Base-by-base conservation (phyloP, 2,113 vertebrate species). In the Pedetes capensis region DNA sequence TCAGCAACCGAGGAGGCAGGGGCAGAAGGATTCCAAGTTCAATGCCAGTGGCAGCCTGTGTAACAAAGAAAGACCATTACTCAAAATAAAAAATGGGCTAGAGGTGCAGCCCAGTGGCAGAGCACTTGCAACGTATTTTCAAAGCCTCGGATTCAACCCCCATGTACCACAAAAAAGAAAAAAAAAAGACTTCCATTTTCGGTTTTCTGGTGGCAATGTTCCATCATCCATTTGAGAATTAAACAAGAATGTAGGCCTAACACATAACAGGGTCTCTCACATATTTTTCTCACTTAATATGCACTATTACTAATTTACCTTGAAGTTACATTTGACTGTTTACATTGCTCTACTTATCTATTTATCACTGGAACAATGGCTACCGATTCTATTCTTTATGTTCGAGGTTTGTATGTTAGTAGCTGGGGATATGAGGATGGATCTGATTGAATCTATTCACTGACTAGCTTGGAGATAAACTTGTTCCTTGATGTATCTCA, bases 191-290 rank as follows among this genome's bases (percentile, higher is more conserved):
- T 74, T 85, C 14, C 3, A 17, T 39, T 7, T 23, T 29, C 5
- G 6, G 8, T 57, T 59, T 79, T 3, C n/a, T 90, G 20, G 0
- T 22, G 17, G 4, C 8, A 25, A 3, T 8, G 44, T 10, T 4
- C 6, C 4, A 4, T 39, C 13, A 47, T 49, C 39, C 23, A 5
- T 2, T 39, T 51, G 42, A 84, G 42, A 20, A 68, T 49, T 84
- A 49, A 66, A 47, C 75, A 59, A 64, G 6, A 44, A 64, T 25
- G 3, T 8, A 69, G 20, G 17, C 16, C 39, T n/a, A n/a, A 51
- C 18, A 0, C 20, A n/a, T 2, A 59, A 29, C 23, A 57, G 25
- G 44, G 3, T 47, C 22, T n/a, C n/a, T 2, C 0, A 17, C 17
- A 69, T 8, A 39, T 39, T 84, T 29, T 6, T 79, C n/a, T 59